Conservation (phyloP, 2,888 invertebrate genomes). For the Eupsilia transversa region DNA sequence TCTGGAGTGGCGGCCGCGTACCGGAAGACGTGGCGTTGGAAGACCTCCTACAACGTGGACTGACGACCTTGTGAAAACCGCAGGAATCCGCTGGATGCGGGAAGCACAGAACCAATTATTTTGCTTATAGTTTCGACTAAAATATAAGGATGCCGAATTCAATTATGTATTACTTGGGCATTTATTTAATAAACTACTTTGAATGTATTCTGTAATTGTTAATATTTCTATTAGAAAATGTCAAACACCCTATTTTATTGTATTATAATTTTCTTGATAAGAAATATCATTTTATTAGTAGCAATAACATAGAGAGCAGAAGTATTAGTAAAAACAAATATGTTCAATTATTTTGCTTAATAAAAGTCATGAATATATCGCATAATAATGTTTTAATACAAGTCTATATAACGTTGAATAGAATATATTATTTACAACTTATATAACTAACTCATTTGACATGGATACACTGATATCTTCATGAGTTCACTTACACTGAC, state of each 20-base stretch:
- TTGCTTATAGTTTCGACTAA: not conserved
- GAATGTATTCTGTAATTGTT: not conserved
- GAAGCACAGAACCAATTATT: too few relatives aligned
- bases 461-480: slow-evolving; percentile 49
- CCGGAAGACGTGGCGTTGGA: too few relatives aligned
- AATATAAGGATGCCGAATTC: not conserved
- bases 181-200: not conserved
- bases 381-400: slow-evolving; percentile 64
- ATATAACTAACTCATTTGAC: slow-evolving; percentile 43
- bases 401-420: slow-evolving; percentile 62
- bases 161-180: not conserved
- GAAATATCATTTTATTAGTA: not conserved
- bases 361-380: slow-evolving; percentile 51
- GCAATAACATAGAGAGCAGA: too few relatives aligned
- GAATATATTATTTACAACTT: slow-evolving; percentile 68
- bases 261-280: not conserved
- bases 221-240: not conserved
- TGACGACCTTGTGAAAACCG: too few relatives aligned
- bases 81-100: too few relatives aligned
- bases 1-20: too few relatives aligned
- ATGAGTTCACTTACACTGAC: slow-evolving; percentile 33
- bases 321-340: slow-evolving; percentile 9
- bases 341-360: slow-evolving; percentile 29
- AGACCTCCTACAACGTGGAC: too few relatives aligned
- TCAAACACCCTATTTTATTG: not conserved